phyloP scores from a whole-genome alignment of 2,888 invertebrate species.

The Lepidochrysops patricia region DNA sequence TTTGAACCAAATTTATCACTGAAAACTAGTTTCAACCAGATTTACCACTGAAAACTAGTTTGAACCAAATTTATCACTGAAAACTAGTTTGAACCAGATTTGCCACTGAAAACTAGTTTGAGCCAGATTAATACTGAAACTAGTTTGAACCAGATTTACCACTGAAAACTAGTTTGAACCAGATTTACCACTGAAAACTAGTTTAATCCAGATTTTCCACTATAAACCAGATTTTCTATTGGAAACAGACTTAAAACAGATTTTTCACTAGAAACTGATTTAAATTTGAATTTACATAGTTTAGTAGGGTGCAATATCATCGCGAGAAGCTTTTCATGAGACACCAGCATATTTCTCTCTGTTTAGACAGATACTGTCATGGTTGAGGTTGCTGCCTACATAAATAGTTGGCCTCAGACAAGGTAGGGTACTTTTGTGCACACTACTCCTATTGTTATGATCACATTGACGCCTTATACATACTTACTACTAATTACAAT shows the following conservation, averaged over 20 bases:
- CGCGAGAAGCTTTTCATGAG: not conserved
- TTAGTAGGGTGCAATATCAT: not conserved
- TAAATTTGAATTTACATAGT: not conserved
- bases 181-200: no score
- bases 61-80: no score
- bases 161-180: no score
- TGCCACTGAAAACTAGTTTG: no score
- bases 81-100: no score
- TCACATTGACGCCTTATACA: constrained; percentile 64
- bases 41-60: not conserved
- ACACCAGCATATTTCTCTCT: not conserved
- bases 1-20: no score
- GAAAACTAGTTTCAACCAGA: no score
- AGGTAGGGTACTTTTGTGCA: constrained; percentile 65
- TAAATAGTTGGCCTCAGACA: constrained; percentile 49
- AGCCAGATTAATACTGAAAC: no score
- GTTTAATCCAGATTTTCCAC: no score
- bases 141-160: no score
- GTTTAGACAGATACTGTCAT: not conserved
- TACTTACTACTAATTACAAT: constrained; percentile 49
- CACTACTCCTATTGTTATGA: constrained; percentile 61
- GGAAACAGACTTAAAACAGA: not conserved
- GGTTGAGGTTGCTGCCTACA: constrained; percentile 56
- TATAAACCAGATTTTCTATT: no score
- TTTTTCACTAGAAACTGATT: not conserved